Evolutionary conservation across 1,140 invertebrate genomes (phyloP), one percentile per base, ranked within the genome.

Genomic region (Drosophila ananassae): DNA sequence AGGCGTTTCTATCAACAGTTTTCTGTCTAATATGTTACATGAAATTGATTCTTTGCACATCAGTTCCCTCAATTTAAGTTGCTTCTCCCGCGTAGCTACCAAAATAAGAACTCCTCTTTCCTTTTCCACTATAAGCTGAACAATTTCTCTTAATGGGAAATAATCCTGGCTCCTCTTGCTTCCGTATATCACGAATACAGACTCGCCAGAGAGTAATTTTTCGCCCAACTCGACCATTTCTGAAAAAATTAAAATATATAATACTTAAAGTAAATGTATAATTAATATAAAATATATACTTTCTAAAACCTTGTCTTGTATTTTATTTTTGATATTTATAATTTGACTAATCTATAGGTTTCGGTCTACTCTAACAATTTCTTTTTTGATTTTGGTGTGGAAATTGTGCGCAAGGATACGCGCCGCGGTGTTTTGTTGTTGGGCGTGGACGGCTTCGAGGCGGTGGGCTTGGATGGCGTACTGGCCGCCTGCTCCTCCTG

Each of bases 321-420:
- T 12, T 58, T 67, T 75, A 56, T 64, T 52, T 32, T 68, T 39
- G 44, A 58, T 47, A 30, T 39, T 57, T 73, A 63, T 54, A 73
- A 54, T 53, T 77, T 1, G 28, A 48, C 80, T 80, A 85, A 41
- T 8, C 22, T 74, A 48, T 48, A 46, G 57, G 41, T 66, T n/a
- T 32, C 17, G 7, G 12, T 28, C 56, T 85, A 90, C 9, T 90
- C 78, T 59, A 91, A 73, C 13, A 91, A 64, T 80, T 95, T 95
- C 90, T 94, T 95, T 73, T 92, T 91, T 63, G 93, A 94, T 87
- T 95, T 96, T 34, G 95, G 95, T 84, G 95, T 96, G 2, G 95
- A 96, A 32, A 96, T 90, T 25, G 95, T 96, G 32, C 95, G 95
- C 66, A 96, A 94, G 60, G 94, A 93, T 2, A 96, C 95, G 73